Conservation (phyloP, 2,113 vertebrate species). For the Geothlypis trichas region DNA sequence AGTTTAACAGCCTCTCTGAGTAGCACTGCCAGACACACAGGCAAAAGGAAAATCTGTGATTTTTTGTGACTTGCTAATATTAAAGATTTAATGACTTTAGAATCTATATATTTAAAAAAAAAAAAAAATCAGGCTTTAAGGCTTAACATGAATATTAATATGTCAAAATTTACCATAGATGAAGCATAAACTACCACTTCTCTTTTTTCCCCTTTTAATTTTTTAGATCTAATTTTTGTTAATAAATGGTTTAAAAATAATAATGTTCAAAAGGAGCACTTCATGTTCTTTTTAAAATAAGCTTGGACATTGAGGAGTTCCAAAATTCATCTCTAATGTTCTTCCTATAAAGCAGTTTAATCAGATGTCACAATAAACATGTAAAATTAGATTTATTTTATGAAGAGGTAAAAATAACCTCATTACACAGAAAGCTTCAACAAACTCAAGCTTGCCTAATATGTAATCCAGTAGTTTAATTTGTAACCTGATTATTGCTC, state of each 20-base stretch:
- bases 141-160: not conserved
- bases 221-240: not conserved
- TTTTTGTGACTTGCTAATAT: not conserved
- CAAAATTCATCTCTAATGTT: not conserved
- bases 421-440: slow-evolving; percentile 9
- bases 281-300: not conserved
- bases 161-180: not conserved
- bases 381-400: slow-evolving; percentile 19
- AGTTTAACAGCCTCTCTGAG: not conserved
- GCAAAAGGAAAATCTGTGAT: not conserved
- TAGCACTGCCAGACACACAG: not conserved
- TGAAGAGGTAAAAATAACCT: slow-evolving; percentile 46
- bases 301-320: not conserved
- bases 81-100: not conserved
- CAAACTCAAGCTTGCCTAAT: slow-evolving; percentile 6
- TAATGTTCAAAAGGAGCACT: not conserved
- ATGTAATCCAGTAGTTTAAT: slow-evolving; percentile 30
- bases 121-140: not conserved
- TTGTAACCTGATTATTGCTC: slow-evolving; percentile 54
- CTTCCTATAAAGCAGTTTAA: not conserved
- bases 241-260: not conserved
- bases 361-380: slow-evolving; percentile 12
- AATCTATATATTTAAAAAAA: too few species aligned
- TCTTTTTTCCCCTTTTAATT: not conserved
- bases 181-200: not conserved